These are phyloP conservation scores for Thelaira solivaga DNA, from an alignment of 2,888 invertebrate species.

Conservation along the genomic window DNA sequence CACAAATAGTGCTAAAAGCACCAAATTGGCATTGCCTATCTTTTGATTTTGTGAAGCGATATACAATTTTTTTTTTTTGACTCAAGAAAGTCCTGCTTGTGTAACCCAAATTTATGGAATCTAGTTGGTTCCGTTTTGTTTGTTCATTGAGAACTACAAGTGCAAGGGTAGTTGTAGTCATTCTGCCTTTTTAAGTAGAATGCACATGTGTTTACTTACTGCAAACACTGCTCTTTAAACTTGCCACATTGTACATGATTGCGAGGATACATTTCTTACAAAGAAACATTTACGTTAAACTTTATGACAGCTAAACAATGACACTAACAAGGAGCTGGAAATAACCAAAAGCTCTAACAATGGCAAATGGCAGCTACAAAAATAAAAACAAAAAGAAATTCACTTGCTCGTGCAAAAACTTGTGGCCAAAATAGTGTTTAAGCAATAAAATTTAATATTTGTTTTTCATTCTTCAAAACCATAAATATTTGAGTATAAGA, in stretches of 20 bases:
- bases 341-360: not conserved
- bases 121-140: no score
- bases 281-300: conserved; percentile 31
- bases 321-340: conserved; percentile 32
- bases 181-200: not conserved
- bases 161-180: no score
- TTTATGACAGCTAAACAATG: conserved; percentile 50
- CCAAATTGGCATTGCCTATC: no score
- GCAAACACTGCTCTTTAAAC: not conserved
- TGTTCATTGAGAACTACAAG: no score
- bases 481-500: conserved; percentile 18
- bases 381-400: conserved; percentile 5
- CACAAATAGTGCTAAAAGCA: no score
- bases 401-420: conserved; percentile 4
- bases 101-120: no score
- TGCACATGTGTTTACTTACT: not conserved
- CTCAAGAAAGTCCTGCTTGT: no score
- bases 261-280: not conserved
- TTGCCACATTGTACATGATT: not conserved
- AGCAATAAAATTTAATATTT: conserved; percentile 43
- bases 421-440: not conserved
- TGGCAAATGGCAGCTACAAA: not conserved
- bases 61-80: no score
- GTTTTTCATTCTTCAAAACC: conserved; percentile 4
- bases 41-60: no score